Base-by-base conservation (phyloP, 2,797 vertebrate genomes). In the Pseudochaenichthys georgianus region DNA sequence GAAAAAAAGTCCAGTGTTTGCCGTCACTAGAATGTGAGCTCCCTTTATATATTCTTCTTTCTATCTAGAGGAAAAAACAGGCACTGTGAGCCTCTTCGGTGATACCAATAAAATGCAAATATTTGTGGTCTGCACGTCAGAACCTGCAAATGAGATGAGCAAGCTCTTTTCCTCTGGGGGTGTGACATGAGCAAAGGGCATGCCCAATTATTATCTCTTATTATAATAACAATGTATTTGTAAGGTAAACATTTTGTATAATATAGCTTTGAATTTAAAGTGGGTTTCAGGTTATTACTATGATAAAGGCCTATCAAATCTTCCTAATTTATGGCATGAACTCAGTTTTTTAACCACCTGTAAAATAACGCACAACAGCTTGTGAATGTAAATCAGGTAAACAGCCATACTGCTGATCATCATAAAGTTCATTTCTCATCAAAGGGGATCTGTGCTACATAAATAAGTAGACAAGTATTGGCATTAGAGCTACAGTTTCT, bases 41-140 rank as follows among this genome's bases (percentile, higher is more conserved):
- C 10, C 2, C 19, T 23, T 23, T 41, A 9, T 48, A 61, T n/a
- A 21, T 47, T 17, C 16, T 10, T 43, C 9, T n/a, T 53, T 4
- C 9, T 51, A 15, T 60, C 10, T 43, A 15, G 19, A 38, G 38
- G 9, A 17, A 47, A 73, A 73, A 51, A 2, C 11, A 52, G 45
- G 23, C 16, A n/a, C 9, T 64, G 42, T 23, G 19, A 72, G 17
- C 23, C 42, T 70, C 55, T 77, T 84, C 47, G 7, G 8, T 3
- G 43, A 59, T 53, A 47, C 38, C 50, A 70, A 58, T 73, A 75
- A 82, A 68, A 84, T 85, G 71, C 67, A 84, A 87, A 90, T 71
- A 3, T 23, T 60, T 8, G n/a, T 57, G 55, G 55, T 38, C 45
- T 23, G 46, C 21, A 73, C 59, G 50, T 34, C 64, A 81, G 41